Conservation (phyloP, 2,113 vertebrate genomes). For the Platanista minor region DNA sequence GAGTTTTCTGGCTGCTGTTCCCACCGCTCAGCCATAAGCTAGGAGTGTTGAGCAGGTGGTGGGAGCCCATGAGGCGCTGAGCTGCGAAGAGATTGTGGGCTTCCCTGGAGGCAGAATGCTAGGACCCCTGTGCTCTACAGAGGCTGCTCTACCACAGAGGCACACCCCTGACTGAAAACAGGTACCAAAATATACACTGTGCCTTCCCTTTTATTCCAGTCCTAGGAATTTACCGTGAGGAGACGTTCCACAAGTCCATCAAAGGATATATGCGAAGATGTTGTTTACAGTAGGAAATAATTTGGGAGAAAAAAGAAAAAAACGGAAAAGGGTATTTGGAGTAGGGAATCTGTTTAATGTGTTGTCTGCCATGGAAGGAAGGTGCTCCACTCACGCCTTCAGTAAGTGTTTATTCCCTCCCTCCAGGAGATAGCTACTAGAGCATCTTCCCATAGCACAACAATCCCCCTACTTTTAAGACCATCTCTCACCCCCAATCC, state of each 20-base stretch:
- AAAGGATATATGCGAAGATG: not conserved
- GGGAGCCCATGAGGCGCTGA: not conserved
- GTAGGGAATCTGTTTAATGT: not conserved
- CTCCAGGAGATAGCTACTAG: not conserved
- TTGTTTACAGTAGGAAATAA: not conserved
- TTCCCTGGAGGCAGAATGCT: not conserved
- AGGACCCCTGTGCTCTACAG: not conserved
- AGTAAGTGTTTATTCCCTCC: not conserved
- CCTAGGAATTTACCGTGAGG: not conserved
- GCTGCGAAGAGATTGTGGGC: fast-evolving
- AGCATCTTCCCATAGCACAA: not conserved
- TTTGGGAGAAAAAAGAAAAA: not conserved
- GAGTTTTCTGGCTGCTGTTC: not conserved
- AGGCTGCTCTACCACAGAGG: not conserved
- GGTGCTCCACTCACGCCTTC: not conserved
- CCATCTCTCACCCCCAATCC: not conserved
- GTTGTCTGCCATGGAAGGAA: not conserved
- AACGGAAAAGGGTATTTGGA: not conserved
- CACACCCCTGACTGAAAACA: not conserved
- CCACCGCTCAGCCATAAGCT: not conserved
- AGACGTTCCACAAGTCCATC: not conserved
- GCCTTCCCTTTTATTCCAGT: not conserved
- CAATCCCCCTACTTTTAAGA: not conserved
- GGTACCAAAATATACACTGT: not conserved
- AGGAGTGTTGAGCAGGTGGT: not conserved